A percentile compares a stretch with the other conserved stretches of the same genome.
Conservation (phyloP, 2,113 vertebrate genomes). For the Xiphias gladius region DNA sequence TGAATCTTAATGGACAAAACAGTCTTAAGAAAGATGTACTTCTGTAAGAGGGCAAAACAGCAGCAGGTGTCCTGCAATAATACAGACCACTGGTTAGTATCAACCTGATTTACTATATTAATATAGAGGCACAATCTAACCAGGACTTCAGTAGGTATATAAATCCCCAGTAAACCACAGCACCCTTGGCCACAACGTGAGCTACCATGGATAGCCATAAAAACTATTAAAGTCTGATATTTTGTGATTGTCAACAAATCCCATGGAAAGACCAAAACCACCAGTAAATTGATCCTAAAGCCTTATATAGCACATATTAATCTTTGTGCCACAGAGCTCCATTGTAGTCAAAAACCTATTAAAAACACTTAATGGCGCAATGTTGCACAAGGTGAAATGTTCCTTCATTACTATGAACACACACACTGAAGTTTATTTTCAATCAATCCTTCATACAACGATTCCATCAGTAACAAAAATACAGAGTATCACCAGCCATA, state of each 20-base stretch:
- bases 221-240: neutral
- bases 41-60: neutral
- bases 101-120: constrained; percentile 16
- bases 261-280: neutral
- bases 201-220: neutral
- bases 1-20: constrained; percentile 4
- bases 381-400: neutral
- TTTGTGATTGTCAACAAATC: constrained; percentile 1
- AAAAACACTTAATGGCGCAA: neutral
- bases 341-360: neutral
- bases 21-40: constrained; percentile 10
- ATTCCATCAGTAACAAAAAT: neutral
- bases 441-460: neutral
- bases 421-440: neutral
- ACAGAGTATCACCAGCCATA: neutral
- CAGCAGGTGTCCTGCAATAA: constrained; percentile 4
- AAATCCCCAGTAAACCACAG: neutral
- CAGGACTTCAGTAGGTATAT: neutral
- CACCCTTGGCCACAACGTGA: neutral
- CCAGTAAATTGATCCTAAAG: neutral
- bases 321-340: neutral
- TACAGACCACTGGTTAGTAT: neutral
- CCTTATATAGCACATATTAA: neutral
- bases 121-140: constrained; percentile 6
- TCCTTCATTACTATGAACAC: neutral